These are phyloP conservation scores for Euzetes globulus DNA, from an alignment of 2,888 invertebrate species.

Conservation along the genomic window DNA sequence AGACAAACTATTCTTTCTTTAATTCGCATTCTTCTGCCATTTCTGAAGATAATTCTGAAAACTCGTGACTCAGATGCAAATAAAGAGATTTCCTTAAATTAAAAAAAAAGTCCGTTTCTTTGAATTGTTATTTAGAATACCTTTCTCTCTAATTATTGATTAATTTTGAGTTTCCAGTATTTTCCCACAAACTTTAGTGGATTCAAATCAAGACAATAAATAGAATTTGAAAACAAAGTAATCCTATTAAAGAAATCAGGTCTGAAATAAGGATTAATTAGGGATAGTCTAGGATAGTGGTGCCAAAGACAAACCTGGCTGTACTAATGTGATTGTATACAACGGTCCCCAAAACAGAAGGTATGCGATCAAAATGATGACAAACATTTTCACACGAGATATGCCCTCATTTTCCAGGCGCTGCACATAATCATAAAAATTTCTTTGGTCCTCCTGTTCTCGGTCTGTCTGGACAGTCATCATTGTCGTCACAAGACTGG, in stretches of 20 bases:
- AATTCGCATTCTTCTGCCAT: too few species aligned
- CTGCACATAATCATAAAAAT: slow-evolving; percentile 63
- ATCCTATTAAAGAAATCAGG: not conserved
- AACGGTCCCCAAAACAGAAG: slow-evolving; percentile 83
- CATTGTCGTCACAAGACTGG: slow-evolving; percentile 71
- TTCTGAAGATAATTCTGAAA: too few species aligned
- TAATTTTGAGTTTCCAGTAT: too few species aligned
- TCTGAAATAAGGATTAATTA: not conserved
- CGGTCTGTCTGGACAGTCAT: slow-evolving; percentile 57
- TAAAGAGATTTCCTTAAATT: too few species aligned
- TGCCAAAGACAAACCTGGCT: slow-evolving; percentile 43
- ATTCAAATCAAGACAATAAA: too few species aligned
- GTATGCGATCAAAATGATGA: slow-evolving; percentile 74
- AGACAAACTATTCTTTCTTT: too few species aligned
- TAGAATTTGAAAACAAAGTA: too few species aligned
- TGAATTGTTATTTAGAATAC: too few species aligned
- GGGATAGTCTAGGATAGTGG: not conserved
- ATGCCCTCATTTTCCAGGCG: slow-evolving; percentile 72
- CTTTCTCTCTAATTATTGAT: too few species aligned
- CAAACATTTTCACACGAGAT: slow-evolving; percentile 73
- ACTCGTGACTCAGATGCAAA: too few species aligned
- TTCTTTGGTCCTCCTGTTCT: slow-evolving; percentile 36
- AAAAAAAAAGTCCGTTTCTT: too few species aligned
- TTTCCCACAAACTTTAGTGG: too few species aligned
- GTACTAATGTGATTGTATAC: slow-evolving; percentile 66